Evolutionary conservation across 2,797 vertebrate genomes (phyloP).

Genomic region (Nothura maculosa): DNA sequence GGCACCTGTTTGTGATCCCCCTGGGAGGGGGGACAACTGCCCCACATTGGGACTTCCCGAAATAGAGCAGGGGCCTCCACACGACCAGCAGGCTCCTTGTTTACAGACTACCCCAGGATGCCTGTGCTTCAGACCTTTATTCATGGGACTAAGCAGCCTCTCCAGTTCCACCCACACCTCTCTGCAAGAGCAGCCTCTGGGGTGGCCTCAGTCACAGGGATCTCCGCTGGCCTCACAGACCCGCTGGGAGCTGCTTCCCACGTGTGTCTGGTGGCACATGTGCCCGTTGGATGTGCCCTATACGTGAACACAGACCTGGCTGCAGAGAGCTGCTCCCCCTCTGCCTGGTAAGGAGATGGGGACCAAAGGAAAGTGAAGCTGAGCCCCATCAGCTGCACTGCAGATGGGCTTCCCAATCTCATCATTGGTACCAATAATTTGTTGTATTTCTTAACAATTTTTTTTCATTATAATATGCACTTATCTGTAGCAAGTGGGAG

Average conservation of each 20-base stretch:
- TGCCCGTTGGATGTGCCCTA: neutral
- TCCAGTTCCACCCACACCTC: conserved; percentile 25
- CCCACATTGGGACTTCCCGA: conserved; percentile 26
- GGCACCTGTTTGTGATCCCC: conserved; percentile 57
- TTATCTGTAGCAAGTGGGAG: neutral
- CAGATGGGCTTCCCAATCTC: neutral
- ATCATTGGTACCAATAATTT: neutral
- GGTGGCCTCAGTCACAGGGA: neutral
- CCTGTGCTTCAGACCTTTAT: neutral
- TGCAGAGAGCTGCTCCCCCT: conserved; percentile 22
- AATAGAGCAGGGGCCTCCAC: conserved; percentile 11
- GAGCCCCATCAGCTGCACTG: conserved; percentile 2
- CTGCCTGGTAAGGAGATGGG: neutral
- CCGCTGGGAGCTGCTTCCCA: neutral
- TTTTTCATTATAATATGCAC: neutral
- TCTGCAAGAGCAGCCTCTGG: neutral
- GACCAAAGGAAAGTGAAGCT: neutral
- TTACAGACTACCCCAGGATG: neutral
- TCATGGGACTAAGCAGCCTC: neutral
- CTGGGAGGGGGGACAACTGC: conserved; percentile 22
- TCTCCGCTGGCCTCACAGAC: neutral
- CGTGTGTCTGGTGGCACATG: neutral
- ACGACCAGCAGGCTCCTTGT: neutral
- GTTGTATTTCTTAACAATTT: neutral
- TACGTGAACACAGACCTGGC: conserved; percentile 8